These are phyloP conservation scores for Neodiprion pinetum DNA, from an alignment of 1,140 invertebrate species.

Conservation along the genomic window DNA sequence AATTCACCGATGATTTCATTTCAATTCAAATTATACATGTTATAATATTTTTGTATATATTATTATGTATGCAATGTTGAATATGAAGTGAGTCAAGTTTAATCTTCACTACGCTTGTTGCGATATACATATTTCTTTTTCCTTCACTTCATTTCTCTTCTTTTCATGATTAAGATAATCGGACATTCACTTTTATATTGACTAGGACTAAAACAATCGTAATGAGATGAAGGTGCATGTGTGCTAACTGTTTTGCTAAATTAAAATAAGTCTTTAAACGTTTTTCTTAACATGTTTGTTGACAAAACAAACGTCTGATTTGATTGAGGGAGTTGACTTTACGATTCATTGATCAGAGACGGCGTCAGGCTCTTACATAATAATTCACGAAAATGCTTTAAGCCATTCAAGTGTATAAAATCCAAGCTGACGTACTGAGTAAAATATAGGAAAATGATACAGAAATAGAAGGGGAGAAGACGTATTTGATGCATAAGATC, in stretches of 20 bases:
- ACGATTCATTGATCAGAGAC: background rate
- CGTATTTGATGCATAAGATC: background rate
- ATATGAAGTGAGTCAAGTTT: background rate
- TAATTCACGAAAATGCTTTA: background rate
- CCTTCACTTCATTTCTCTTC: no score
- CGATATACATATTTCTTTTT: no score
- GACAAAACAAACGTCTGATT: background rate
- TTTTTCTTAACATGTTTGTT: background rate
- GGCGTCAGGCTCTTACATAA: no score
- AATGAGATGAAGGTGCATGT: background rate
- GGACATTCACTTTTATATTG: slow-evolving; percentile 1
- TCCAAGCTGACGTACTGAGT: slow-evolving; percentile 7
- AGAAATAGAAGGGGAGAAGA: background rate
- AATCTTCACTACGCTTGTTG: background rate
- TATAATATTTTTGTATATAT: slow-evolving; percentile 1
- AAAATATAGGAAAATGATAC: background rate
- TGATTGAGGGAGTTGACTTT: background rate
- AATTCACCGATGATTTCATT: background rate
- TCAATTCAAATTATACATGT: background rate
- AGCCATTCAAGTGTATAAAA: background rate
- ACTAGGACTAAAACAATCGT: slow-evolving; percentile 3
- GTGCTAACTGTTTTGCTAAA: background rate
- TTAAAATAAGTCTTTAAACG: background rate
- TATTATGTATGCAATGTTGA: background rate
- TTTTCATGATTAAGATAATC: background rate